Evolutionary conservation across 2,113 vertebrate genomes (phyloP).

Genomic region (Heptranchias perlo): DNA sequence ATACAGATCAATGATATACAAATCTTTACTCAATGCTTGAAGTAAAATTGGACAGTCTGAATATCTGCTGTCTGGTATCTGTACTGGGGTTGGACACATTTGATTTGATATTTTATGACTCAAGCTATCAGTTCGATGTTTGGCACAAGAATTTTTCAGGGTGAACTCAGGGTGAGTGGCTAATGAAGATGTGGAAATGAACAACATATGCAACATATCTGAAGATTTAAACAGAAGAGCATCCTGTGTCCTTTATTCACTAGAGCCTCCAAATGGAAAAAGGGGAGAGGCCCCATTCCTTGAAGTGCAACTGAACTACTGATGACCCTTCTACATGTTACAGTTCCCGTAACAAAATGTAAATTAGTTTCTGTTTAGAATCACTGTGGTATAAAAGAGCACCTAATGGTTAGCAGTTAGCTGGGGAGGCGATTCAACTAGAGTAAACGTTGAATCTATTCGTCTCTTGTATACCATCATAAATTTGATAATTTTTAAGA

Average conservation of each 20-base stretch:
- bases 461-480: not conserved
- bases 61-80: not conserved
- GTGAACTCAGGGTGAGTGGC: not conserved
- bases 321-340: not conserved
- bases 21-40: not conserved
- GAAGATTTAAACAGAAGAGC: not conserved
- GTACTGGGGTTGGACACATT: not conserved
- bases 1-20: not conserved
- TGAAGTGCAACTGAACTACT: not conserved
- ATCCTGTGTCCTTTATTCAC: not conserved
- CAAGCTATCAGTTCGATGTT: not conserved
- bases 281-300: not conserved
- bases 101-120: not conserved
- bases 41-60: not conserved
- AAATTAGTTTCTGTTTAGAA: not conserved
- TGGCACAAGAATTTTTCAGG: not conserved
- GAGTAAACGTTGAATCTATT: not conserved
- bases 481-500: not conserved
- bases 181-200: not conserved
- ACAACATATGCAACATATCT: not conserved
- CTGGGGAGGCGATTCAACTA: not conserved
- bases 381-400: not conserved
- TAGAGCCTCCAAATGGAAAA: not conserved
- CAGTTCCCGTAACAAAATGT: not conserved
- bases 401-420: not conserved